Evolutionary conservation across 1,140 invertebrate species (phyloP), one percentile per base, ranked within the genome.

Genomic region (Drosophila erecta): DNA sequence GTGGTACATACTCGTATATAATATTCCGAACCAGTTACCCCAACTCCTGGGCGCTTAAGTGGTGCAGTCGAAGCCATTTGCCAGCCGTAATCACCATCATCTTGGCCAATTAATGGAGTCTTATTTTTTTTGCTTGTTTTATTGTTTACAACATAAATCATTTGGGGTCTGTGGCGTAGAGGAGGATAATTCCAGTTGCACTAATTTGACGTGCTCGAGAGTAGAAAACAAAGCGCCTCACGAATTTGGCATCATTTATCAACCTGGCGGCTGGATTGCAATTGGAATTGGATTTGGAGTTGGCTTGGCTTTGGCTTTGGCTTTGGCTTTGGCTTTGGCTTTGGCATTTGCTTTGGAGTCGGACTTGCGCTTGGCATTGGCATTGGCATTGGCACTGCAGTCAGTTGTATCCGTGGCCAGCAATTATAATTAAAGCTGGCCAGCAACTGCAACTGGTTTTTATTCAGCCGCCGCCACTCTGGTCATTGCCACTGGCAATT

Each of bases 221-320:
- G 64, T 67, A 5, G 67, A 86, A 81, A 81, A 87, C 83, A 87
- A 86, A 86, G 83, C 84, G 70, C 46, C 61, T 76, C 75, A 86
- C 79, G 83, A 86, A 86, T 87, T 87, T 86, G 84, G 76, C 83
- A 89, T 89, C 84, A 89, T 87, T 87, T 87, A 87, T 87, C 84
- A 83, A 70, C 33, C 37, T 30, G 43, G 43, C 53, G 57, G 20
- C 53, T 76, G 55, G 59, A 61, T 14, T 51, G 51, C n/a, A 38
- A n/a, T 78, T 65, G 56, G 40, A 61, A 35, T 64, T 73, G 70
- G 67, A 57, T 46, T 44, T 51, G 53, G 46, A 59, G 14, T 43
- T 51, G 46, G 41, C 27, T 30, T 10, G 27, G 54, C 62, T 44
- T 22, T 41, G 33, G 11, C 7, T 8, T 66, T 71, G 55, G 55